Evolutionary conservation across 2,113 vertebrate genomes (phyloP).

Genomic region (Tachycineta bicolor): DNA sequence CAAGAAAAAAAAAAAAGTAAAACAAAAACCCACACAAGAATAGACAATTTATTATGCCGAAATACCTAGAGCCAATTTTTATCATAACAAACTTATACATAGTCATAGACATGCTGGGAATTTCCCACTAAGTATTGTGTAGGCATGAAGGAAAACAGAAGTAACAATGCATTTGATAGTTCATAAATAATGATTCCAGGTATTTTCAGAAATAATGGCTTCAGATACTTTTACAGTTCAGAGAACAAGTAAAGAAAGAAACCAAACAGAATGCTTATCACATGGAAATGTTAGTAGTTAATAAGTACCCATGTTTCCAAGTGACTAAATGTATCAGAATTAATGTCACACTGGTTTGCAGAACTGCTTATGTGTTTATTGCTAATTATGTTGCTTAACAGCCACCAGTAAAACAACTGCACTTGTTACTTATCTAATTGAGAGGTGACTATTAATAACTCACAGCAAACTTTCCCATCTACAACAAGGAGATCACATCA

Average conservation of each 20-base stretch:
- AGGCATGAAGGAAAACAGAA: slow-evolving; percentile 13
- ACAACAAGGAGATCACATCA: background rate
- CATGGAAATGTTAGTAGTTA: slow-evolving; percentile 49
- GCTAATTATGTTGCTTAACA: slow-evolving; percentile 26
- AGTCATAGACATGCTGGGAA: slow-evolving; percentile 16
- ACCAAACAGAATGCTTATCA: slow-evolving; percentile 23
- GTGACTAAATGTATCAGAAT: slow-evolving; percentile 29
- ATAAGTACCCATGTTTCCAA: slow-evolving; percentile 54
- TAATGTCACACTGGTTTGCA: slow-evolving; percentile 14
- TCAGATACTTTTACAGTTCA: slow-evolving; percentile 57
- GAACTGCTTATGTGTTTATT: background rate
- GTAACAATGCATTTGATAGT: slow-evolving; percentile 11
- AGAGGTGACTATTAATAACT: background rate
- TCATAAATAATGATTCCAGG: slow-evolving; percentile 50
- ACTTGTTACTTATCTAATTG: background rate
- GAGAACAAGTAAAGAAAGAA: slow-evolving; percentile 55
- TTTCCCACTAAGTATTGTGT: slow-evolving; percentile 26
- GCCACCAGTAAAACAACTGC: background rate
- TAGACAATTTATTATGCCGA: background rate
- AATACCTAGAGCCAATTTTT: background rate
- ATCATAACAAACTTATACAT: background rate
- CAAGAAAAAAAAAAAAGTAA: background rate
- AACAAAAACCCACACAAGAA: background rate
- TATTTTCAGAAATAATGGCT: slow-evolving; percentile 51
- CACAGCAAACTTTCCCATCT: background rate